Base-by-base conservation (phyloP, 2,797 vertebrate genomes). In the Coluber constrictor region DNA sequence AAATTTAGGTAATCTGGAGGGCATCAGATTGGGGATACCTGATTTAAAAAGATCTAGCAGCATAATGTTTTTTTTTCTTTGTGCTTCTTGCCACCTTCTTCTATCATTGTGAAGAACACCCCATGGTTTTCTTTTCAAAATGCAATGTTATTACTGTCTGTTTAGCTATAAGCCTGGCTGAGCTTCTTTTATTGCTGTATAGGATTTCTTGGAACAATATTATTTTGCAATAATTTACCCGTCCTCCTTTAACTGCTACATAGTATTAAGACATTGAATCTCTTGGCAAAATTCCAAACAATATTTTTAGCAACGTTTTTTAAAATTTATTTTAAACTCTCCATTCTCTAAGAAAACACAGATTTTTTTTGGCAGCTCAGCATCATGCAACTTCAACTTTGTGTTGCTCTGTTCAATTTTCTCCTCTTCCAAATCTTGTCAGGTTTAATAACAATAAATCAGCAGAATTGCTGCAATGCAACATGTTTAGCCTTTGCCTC, bases 391-490 rank as follows among this genome's bases (percentile, higher is more conserved):
- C 61, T 86, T 95, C 96, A 96, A 93, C 96, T 96, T 96, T 92
- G 95, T 95, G 95, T 94, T 95, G 95, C 95, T 97, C 95, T 96
- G 97, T 95, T 94, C 94, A 93, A 95, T 96, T 97, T 96, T 97
- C 95, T 94, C 92, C 92, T 96, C 96, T 96, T 97, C 97, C 97
- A 97, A 97, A 96, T 96, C 96, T 96, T 95, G 94, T 97, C 95
- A 95, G 95, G 96, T 96, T 96, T 96, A 97, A 96, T 96, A 97
- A 97, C 92, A 97, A 97, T 98, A 97, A 97, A 98, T 98, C 97
- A 97, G 94, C 95, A 95, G 56, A 94, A 93, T n/a, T 94, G 96
- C 95, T 95, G 96, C 95, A 95, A 96, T 90, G 83, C 90, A 55
- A 93, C 51, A 92, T 92, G 90, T 91, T 94, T 94, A 95, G 94